These are phyloP conservation scores for Alexandromys fortis DNA, from an alignment of 2,113 vertebrate species.

Conservation along the genomic window DNA sequence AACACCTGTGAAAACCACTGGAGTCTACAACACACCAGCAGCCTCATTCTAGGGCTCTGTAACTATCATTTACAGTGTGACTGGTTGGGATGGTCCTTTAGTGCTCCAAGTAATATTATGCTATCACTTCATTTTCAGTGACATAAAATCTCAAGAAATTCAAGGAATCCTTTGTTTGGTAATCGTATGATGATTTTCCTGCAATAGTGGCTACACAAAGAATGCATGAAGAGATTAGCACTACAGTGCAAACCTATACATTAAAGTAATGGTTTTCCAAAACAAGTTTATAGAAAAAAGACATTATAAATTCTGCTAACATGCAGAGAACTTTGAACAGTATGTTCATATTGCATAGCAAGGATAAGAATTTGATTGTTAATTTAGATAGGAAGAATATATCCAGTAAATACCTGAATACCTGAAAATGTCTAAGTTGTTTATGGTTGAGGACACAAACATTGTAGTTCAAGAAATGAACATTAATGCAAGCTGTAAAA, in stretches of 20 bases:
- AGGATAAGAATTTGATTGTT: neutral
- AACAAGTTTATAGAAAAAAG: neutral
- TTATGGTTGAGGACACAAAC: neutral
- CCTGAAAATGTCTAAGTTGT: neutral
- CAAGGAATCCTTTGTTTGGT: neutral
- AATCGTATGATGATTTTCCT: neutral
- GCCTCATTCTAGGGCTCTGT: neutral
- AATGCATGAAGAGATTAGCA: neutral
- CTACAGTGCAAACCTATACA: neutral
- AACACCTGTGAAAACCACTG: neutral
- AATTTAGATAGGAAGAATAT: neutral
- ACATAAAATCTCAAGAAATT: neutral
- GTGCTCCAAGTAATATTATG: neutral
- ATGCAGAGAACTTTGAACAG: neutral
- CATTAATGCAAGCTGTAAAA: neutral
- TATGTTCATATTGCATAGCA: neutral
- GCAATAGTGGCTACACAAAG: neutral
- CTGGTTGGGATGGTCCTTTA: neutral
- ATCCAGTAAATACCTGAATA: neutral
- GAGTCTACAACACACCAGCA: neutral
- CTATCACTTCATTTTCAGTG: neutral
- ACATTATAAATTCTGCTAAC: neutral
- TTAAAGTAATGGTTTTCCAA: neutral
- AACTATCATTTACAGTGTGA: neutral
- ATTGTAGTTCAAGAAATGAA: neutral